Evolutionary conservation across 2,113 vertebrate genomes (phyloP).

Genomic region (Hiodon tergisus): DNA sequence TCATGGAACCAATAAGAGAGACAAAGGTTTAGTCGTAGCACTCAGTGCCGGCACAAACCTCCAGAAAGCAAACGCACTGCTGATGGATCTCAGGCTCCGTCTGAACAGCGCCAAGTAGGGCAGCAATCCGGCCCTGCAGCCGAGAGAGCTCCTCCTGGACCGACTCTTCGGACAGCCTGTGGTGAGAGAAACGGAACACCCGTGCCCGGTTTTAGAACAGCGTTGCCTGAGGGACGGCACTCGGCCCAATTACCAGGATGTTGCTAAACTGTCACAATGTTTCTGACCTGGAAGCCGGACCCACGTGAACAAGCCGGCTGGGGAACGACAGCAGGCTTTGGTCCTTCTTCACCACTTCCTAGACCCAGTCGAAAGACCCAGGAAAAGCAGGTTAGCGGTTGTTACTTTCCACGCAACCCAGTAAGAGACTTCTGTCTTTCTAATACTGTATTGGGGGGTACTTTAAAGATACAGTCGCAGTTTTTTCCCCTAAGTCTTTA

Average conservation of each 20-base stretch:
- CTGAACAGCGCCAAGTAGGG: conserved; percentile 48
- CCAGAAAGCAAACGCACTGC: conserved; percentile 56
- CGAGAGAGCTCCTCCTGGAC: conserved; percentile 63
- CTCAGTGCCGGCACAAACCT: conserved; percentile 47
- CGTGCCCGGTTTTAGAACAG: too few relatives aligned
- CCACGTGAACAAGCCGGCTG: conserved; percentile 65
- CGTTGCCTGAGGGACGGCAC: too few relatives aligned
- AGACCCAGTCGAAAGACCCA: conserved; percentile 45
- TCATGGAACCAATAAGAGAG: not conserved
- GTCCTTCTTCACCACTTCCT: conserved; percentile 74
- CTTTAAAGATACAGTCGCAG: too few relatives aligned
- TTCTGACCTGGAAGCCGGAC: conserved; percentile 64
- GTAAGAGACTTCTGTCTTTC: too few relatives aligned
- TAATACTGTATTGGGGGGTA: too few relatives aligned
- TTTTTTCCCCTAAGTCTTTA: too few relatives aligned
- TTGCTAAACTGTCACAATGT: conserved; percentile 27
- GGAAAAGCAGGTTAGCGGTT: not conserved
- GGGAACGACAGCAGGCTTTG: conserved; percentile 67
- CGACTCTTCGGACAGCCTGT: conserved; percentile 64
- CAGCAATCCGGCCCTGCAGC: conserved; percentile 56
- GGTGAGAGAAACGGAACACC: not conserved
- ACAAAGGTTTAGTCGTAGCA: not conserved
- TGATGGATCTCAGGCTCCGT: conserved; percentile 54
- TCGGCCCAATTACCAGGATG: too few relatives aligned
- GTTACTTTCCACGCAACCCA: too few relatives aligned